These are phyloP conservation scores for Apodemus speciosus DNA, from an alignment of 2,113 vertebrate species.

Conservation along the genomic window DNA sequence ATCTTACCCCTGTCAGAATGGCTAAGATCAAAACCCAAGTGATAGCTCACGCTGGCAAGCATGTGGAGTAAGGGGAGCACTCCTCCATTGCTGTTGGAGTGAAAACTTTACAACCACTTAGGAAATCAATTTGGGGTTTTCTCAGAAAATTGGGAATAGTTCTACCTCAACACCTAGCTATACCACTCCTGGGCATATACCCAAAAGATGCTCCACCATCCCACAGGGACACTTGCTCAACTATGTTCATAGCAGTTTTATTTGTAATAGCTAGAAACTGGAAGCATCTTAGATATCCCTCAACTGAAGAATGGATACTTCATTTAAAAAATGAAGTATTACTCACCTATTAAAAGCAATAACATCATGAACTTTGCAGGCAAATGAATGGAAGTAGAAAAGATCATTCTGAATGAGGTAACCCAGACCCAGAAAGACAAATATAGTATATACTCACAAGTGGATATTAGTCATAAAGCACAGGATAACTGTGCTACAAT, in stretches of 20 bases:
- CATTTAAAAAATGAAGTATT: neutral
- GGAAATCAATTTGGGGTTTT: neutral
- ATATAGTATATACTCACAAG: neutral
- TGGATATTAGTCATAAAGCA: neutral
- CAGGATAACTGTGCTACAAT: neutral
- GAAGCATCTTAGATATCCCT: neutral
- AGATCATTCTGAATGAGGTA: neutral
- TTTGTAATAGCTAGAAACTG: neutral
- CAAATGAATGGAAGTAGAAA: neutral
- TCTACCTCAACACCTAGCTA: neutral
- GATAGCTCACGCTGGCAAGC: neutral
- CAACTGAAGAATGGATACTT: neutral
- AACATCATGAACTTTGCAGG: neutral
- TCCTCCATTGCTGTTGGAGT: neutral
- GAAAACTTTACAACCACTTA: neutral
- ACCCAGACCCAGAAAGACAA: neutral
- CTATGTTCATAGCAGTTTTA: neutral
- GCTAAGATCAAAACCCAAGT: neutral
- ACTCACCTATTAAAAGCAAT: neutral
- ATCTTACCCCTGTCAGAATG: neutral
- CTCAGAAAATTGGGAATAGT: neutral
- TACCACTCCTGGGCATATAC: neutral
- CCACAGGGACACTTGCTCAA: neutral
- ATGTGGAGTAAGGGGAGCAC: neutral
- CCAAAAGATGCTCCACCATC: neutral